Base-by-base conservation (phyloP, 2,113 vertebrate species). In the Danionella cerebrum region DNA sequence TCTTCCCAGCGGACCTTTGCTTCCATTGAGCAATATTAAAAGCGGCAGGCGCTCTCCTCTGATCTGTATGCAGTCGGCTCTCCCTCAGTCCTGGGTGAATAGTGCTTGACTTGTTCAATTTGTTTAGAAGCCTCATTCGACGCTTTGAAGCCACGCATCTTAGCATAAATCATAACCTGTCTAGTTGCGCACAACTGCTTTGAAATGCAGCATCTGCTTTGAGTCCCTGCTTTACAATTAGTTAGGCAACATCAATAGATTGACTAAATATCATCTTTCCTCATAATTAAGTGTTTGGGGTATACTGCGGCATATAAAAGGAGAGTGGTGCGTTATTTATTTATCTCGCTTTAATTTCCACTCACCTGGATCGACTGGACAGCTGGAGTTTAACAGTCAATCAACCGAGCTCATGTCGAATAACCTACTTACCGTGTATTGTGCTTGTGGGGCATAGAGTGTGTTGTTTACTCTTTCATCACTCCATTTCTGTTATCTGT, bases 51-150 rank as follows among this genome's bases (percentile, higher is more conserved):
- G 73, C 41, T 80, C 76, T 74, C 78, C 86, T 90, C 83, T 88
- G 89, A 88, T 89, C 84, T 86, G 78, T 82, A 79, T 76, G 83
- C 78, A 57, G 75, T 14, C 81, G 84, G 85, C 84, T 83, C 81
- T 78, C 76, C 78, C 76, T 65, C 67, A 84, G 85, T 89, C 88
- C 89, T 90, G 80, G 76, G 88, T 90, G 89, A 86, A 88, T 89
- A 86, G 83, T 77, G 83, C 86, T 90, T 90, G 88, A 90, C 89
- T 89, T 90, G 86, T 90, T 90, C 89, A 89, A 90, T 90, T 90
- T 90, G 89, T 90, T 89, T 84, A 84, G 84, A 86, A 84, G 85
- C 82, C 75, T 79, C 87, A 82, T 83, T 86, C 75, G 45, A 74
- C 18, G 82, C 89, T 90, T 90, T 90, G 89, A 90, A 89, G 87